Percentiles rank a stretch among this genome's conserved stretches.
phyloP scores from a whole-genome alignment of 2,113 vertebrate species.

The Elanoides forficatus region DNA sequence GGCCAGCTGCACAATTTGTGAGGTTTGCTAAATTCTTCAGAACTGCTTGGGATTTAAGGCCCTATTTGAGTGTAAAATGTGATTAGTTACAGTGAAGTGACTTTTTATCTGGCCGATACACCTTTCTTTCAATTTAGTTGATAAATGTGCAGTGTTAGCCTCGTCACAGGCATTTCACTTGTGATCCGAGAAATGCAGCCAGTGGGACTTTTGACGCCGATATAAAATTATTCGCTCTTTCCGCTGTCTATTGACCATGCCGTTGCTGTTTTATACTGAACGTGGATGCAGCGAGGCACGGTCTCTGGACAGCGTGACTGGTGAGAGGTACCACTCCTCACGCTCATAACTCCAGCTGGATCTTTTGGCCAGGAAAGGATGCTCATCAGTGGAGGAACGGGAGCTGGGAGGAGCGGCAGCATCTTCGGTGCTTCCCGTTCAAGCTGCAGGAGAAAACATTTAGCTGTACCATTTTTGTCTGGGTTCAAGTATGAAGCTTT shows the following conservation, averaged over 20 bases:
- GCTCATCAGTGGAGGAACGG: fast-evolving
- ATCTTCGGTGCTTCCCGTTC: neutral
- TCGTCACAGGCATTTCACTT: neutral
- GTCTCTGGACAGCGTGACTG: neutral
- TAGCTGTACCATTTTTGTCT: neutral
- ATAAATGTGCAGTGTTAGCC: neutral
- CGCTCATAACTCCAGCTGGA: fast-evolving
- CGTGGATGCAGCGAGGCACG: fast-evolving
- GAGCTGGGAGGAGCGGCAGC: neutral
- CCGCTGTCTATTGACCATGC: fast-evolving
- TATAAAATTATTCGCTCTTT: neutral
- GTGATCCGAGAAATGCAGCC: neutral
- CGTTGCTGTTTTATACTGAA: neutral
- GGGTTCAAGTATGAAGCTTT: neutral
- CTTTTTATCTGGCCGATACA: constrained; percentile 23
- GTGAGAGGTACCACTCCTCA: neutral
- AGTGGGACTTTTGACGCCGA: neutral
- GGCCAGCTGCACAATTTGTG: neutral
- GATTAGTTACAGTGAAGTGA: neutral
- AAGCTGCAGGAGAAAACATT: neutral
- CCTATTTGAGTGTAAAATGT: neutral
- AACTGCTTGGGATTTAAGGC: neutral
- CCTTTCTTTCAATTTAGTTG: constrained; percentile 23
- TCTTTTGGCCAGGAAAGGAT: neutral
- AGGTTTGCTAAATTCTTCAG: neutral